Evolutionary conservation across 2,888 invertebrate genomes (phyloP), one percentile per base, ranked within the genome.

Genomic region (Epiblema foenella): DNA sequence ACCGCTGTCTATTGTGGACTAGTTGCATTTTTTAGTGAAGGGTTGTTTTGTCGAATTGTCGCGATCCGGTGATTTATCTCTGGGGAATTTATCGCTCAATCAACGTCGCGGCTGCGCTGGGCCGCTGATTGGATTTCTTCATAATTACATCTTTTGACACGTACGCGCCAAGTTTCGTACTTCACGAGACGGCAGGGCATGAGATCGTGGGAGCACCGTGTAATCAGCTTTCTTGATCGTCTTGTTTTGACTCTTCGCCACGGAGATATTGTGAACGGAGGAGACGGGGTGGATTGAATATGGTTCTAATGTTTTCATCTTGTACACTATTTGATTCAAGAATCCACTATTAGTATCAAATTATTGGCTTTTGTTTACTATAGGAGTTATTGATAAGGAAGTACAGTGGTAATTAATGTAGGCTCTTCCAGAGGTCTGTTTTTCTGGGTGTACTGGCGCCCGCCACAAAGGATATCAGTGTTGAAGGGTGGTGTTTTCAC

Each of bases 111-210:
- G 81, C 80, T 79, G 83, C 87, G 85, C 87, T 85, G 85, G 86
- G 80, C 83, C 84, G 88, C 86, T 93, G 93, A 93, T 93, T 93
- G 93, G 91, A 90, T 93, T 93, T 91, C 91, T 90, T 92, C 90
- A 90, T 93, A 93, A 93, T 93, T 93, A 93, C 91, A 91, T 92
- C 90, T 93, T 93, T 93, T 93, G 93, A 93, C 93, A 90, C 87
- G 91, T 90, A 89, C 87, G 89, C 89, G 91, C 89, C 89, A 93
- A 91, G 92, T 90, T 92, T 92, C 89, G 90, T 91, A 88, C 91
- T 86, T 85, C 84, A 81, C 86, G 81, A 84, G 86, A 87, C 85
- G 90, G 84, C 87, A 84, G 90, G 89, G 84, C 89, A 89, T 78
- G 89, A 87, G 92, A 91, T 90, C 93, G 93, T 93, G 93, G 91